These are phyloP conservation scores for Spisula subtruncata DNA, from an alignment of 2,888 invertebrate genomes.

Conservation along the genomic window DNA sequence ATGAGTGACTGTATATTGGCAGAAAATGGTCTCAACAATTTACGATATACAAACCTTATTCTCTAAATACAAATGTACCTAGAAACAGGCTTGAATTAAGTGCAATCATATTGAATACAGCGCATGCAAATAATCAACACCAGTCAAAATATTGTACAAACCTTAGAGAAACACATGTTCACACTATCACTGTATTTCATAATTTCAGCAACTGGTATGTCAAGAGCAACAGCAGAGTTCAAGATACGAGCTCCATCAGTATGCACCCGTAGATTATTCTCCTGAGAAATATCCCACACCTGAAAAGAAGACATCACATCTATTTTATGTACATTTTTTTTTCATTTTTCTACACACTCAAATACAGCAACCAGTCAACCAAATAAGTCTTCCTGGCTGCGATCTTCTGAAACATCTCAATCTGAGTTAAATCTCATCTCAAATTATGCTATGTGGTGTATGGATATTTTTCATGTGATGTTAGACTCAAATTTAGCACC, in stretches of 20 bases:
- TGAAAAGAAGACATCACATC: conserved; percentile 66
- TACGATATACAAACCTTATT: too few relatives aligned
- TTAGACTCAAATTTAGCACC: too few relatives aligned
- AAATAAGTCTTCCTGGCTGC: too few relatives aligned
- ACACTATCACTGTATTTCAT: conserved; percentile 93
- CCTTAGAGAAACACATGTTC: conserved; percentile 96
- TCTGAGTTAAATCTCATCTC: too few relatives aligned
- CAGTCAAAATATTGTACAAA: conserved; percentile 56
- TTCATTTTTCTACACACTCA: background rate
- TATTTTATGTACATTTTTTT: too few relatives aligned
- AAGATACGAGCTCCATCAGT: conserved; percentile 98
- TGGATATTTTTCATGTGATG: too few relatives aligned
- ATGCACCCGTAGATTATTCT: conserved; percentile 91
- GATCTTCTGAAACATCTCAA: too few relatives aligned
- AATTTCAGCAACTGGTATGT: conserved; percentile 91
- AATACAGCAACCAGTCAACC: too few relatives aligned
- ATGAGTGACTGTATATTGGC: too few relatives aligned
- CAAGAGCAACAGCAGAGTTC: conserved; percentile 94
- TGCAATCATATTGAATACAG: background rate
- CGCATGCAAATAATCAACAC: background rate
- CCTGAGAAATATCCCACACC: conserved; percentile 91
- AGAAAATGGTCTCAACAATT: too few relatives aligned
- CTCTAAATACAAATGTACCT: too few relatives aligned
- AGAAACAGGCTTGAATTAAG: background rate
- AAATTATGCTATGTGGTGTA: too few relatives aligned